phyloP scores from a whole-genome alignment of 92 coral and sea anemone genomes.

The Epizoanthus illoricatus region DNA sequence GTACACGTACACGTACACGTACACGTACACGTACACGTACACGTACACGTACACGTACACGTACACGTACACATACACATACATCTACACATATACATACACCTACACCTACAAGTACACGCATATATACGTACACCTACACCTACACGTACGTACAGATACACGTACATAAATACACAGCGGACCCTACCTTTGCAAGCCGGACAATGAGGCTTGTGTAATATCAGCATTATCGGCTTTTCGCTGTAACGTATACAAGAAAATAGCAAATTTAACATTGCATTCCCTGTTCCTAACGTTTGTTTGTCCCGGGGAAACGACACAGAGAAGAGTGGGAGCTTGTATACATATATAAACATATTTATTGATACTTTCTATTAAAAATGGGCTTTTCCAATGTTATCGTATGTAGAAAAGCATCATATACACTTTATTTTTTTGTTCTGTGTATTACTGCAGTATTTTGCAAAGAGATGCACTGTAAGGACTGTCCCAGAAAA shows the following conservation, averaged over 20 bases:
- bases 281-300: no score
- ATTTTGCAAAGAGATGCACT: background rate
- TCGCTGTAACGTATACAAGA: constrained; percentile 47
- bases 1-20: constrained; percentile 5
- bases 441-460: background rate
- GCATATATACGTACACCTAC: background rate
- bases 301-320: no score
- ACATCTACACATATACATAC: background rate
- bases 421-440: background rate
- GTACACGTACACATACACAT: background rate
- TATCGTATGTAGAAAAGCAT: no score
- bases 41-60: background rate
- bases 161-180: background rate
- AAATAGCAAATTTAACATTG: background rate
- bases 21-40: constrained; percentile 12
- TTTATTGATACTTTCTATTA: no score
- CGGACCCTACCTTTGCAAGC: constrained; percentile 78
- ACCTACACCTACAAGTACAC: background rate
- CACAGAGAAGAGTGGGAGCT: no score
- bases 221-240: constrained; percentile 81
- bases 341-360: no score
- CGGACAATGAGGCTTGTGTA: constrained; percentile 89
- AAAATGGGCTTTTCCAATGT: no score
- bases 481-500: background rate
- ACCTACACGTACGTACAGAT: background rate